These are phyloP conservation scores for Drosophila flavopinicola DNA, from an alignment of 2,888 invertebrate species.

Conservation along the genomic window DNA sequence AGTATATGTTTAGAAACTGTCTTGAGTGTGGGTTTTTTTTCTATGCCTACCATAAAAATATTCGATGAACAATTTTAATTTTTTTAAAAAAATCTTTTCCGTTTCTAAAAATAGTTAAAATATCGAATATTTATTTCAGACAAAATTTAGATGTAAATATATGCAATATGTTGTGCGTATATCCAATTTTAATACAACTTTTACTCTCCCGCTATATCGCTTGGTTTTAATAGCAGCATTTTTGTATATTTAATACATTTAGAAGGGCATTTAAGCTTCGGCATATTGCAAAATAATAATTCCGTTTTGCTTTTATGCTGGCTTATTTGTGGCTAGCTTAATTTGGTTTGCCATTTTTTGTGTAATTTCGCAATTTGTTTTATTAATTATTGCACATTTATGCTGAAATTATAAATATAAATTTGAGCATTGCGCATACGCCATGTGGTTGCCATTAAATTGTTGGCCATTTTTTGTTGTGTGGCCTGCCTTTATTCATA, in stretches of 20 bases:
- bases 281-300: neutral
- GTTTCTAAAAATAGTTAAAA: neutral
- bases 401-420: conserved; percentile 13
- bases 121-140: neutral
- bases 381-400: conserved; percentile 31
- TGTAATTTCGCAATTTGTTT: conserved; percentile 3
- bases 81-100: neutral
- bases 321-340: conserved; percentile 12
- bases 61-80: too few relatives aligned
- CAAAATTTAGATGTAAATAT: neutral
- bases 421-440: conserved; percentile 35
- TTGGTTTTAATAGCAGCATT: too few relatives aligned
- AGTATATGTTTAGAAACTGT: too few relatives aligned
- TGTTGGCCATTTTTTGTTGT: neutral
- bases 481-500: conserved; percentile 24
- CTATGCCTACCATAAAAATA: too few relatives aligned
- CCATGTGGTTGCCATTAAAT: conserved; percentile 27
- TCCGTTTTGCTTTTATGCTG: neutral
- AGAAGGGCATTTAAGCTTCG: neutral
- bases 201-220: too few relatives aligned
- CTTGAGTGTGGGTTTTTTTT: too few relatives aligned
- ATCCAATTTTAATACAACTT: too few relatives aligned
- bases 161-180: too few relatives aligned
- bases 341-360: conserved; percentile 8
- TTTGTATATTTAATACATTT: too few relatives aligned